These are phyloP conservation scores for Euproctis similis DNA, from an alignment of 2,888 invertebrate genomes.

Conservation along the genomic window DNA sequence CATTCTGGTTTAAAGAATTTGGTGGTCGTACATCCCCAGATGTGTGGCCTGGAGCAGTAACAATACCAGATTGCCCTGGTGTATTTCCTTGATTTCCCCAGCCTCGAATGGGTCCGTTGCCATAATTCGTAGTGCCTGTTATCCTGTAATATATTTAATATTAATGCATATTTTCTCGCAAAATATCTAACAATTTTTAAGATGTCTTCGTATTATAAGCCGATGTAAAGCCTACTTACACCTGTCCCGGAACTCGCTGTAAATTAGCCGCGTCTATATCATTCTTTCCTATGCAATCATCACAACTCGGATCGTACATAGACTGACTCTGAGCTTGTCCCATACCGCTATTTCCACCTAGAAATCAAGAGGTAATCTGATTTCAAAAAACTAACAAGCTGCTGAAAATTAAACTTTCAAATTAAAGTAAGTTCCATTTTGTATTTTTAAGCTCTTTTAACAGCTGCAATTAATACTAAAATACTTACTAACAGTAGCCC, in stretches of 20 bases:
- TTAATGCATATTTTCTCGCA: no score
- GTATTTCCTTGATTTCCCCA: constrained; percentile 8
- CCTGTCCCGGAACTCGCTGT: constrained; percentile 26
- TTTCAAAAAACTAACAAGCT: no score
- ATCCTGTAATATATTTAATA: no score
- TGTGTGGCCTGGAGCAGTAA: constrained; percentile 7
- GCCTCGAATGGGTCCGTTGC: constrained; percentile 4
- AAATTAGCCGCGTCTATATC: constrained; percentile 39
- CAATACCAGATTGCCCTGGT: constrained; percentile 10
- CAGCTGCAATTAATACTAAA: no score
- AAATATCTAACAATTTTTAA: no score
- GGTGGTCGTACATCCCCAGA: constrained; percentile 9
- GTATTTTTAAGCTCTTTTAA: no score
- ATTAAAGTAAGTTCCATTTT: no score
- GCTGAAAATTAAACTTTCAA: no score
- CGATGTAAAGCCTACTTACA: constrained; percentile 18
- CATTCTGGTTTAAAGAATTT: constrained; percentile 9
- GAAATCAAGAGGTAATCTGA: no score
- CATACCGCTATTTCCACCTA: constrained; percentile 89
- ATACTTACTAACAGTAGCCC: constrained; percentile 83
- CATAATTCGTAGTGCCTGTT: constrained; percentile 12
- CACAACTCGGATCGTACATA: constrained; percentile 79
- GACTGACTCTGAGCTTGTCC: constrained; percentile 93
- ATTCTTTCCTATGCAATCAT: constrained; percentile 74
- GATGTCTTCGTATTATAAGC: neutral